Evolutionary conservation across 2,797 vertebrate genomes (phyloP).

Genomic region (Synaphobranchus kaupii): DNA sequence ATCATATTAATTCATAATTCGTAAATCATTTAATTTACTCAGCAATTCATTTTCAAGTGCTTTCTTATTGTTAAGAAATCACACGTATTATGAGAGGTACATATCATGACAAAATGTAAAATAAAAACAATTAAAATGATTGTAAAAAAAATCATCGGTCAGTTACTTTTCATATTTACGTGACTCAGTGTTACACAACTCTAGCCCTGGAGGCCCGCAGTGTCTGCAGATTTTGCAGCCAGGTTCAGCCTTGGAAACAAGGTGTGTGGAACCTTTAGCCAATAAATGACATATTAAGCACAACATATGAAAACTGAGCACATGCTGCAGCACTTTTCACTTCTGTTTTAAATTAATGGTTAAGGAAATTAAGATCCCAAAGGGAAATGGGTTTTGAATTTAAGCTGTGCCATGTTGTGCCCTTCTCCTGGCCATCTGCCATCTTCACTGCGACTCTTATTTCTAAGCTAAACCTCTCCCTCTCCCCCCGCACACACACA

Average conservation of each 20-base stretch:
- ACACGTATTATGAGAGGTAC: too few relatives aligned
- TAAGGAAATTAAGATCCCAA: conserved; percentile 57
- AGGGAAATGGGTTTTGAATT: conserved; percentile 57
- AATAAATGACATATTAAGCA: not conserved
- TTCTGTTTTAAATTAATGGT: conserved; percentile 30
- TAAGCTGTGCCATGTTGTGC: conserved; percentile 55
- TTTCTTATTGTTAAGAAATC: too few relatives aligned
- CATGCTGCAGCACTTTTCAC: not conserved
- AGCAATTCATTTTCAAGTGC: too few relatives aligned
- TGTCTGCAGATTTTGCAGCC: not conserved
- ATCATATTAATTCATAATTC: too few relatives aligned
- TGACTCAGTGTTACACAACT: too few relatives aligned
- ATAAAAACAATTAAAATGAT: not conserved
- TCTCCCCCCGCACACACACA: conserved; percentile 41
- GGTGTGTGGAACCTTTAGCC: not conserved
- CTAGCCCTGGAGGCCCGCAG: not conserved
- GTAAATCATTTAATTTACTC: too few relatives aligned
- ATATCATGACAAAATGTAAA: not conserved
- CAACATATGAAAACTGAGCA: not conserved
- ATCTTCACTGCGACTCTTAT: conserved; percentile 42
- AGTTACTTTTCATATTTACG: too few relatives aligned
- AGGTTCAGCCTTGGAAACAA: not conserved
- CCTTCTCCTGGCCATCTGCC: conserved; percentile 22
- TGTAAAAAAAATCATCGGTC: too few relatives aligned
- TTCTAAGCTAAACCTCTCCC: conserved; percentile 59